Evolutionary conservation across 2,113 vertebrate genomes (phyloP), one percentile per base, ranked within the genome.

Genomic region (Mobula birostris): DNA sequence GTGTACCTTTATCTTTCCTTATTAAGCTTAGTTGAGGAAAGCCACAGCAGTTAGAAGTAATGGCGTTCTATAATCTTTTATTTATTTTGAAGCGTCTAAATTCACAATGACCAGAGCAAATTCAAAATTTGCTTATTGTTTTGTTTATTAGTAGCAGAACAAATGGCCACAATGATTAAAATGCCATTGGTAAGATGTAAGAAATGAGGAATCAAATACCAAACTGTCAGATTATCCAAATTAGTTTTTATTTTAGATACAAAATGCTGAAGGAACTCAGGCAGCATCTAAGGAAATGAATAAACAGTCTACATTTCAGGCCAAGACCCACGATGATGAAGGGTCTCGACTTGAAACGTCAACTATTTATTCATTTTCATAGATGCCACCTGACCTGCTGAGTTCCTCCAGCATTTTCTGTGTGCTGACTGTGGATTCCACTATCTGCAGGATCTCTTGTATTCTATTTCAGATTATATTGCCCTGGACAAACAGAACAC

Each of bases 121-220:
- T 70, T 36, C 32, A 66, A 66, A 19, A 92, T 70, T 40, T 68
- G 27, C 27, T 19, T 68, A 90, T 68, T 27, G 29, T 32, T 70
- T 36, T 68, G 66, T 15, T 32, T 40, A 24, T 48, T 7, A 19
- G 32, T 29, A 1, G 83, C 83, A 61, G 24, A 61, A 5, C 36
- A 80, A 8, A 21, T 68, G 88, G n/a, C 32, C 17, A 1, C 61
- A 91, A 24, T 72, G 17, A 21, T 5, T 92, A 24, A 90, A 87
- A n/a, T 29, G 17, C 61, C 17, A 15, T 63, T 63, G 32, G 27
- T 27, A n/a, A 90, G 32, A 92, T 40, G 17, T 21, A 24, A 70
- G 90, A 92, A 92, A 72, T 92, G 19, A 70, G 90, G 66, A 92
- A 92, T 66, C 36, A 72, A n/a, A 8, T n/a, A 90, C 40, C 24